Percentiles rank a stretch among this genome's conserved stretches.
phyloP scores from a whole-genome alignment of 2,113 vertebrate species.

The Xiphophorus maculatus region DNA sequence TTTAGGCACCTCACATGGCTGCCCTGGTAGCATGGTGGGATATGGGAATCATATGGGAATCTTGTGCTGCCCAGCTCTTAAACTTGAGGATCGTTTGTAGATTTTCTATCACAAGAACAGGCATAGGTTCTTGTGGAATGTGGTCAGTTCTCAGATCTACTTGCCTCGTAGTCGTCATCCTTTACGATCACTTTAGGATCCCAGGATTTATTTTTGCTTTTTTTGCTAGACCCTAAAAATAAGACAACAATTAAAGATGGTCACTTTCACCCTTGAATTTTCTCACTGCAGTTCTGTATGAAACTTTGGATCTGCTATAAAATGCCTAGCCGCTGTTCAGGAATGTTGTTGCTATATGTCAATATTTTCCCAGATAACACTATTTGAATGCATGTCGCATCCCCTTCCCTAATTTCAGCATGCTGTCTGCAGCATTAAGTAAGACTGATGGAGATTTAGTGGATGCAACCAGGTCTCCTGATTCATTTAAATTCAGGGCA shows the following conservation, averaged over 20 bases:
- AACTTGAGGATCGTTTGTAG: background rate
- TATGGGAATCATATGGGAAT: background rate
- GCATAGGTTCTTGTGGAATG: background rate
- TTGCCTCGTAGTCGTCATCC: background rate
- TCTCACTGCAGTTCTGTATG: slow-evolving; percentile 30
- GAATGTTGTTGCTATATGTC: slow-evolving; percentile 31
- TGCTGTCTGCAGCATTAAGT: slow-evolving; percentile 33
- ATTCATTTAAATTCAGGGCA: slow-evolving; percentile 67
- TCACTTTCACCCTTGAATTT: slow-evolving; percentile 10
- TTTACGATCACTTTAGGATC: background rate
- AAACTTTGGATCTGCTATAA: slow-evolving; percentile 9
- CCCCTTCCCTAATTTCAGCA: slow-evolving; percentile 33
- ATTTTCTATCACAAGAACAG: background rate
- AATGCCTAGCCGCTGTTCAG: slow-evolving; percentile 12
- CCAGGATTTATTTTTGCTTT: too few relatives aligned
- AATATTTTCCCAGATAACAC: slow-evolving; percentile 23
- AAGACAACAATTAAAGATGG: background rate
- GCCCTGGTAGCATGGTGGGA: too few relatives aligned
- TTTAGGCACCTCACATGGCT: too few relatives aligned
- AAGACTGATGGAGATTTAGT: slow-evolving; percentile 28
- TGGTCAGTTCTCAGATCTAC: background rate
- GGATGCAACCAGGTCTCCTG: slow-evolving; percentile 39
- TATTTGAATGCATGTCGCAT: slow-evolving; percentile 27
- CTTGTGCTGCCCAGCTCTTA: background rate
- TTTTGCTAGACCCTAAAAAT: background rate